Conservation (phyloP, 2,797 vertebrate genomes). For the Paedocypris micromegethes region DNA sequence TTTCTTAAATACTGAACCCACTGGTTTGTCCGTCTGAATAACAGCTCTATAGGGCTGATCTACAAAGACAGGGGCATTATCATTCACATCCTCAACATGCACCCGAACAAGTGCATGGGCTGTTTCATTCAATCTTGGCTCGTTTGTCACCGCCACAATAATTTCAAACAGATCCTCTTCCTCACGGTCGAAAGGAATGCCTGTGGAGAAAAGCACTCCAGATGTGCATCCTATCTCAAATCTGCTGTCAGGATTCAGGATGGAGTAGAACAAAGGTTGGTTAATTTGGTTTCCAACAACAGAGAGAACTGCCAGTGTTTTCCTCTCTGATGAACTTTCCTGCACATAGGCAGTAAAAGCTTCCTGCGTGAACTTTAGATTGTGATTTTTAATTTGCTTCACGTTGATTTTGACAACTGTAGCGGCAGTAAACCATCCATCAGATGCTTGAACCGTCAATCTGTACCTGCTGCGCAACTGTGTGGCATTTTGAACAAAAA, state of each 20-base stretch:
- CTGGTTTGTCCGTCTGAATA: constrained; percentile 68
- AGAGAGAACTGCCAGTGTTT: constrained; percentile 69
- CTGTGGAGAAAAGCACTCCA: constrained; percentile 77
- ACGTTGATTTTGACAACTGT: constrained; percentile 73
- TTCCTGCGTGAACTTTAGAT: constrained; percentile 71
- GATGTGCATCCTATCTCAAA: constrained; percentile 79
- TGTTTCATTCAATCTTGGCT: constrained; percentile 61
- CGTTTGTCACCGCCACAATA: constrained; percentile 72
- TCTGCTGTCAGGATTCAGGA: constrained; percentile 75
- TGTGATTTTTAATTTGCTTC: constrained; percentile 72
- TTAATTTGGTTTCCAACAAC: constrained; percentile 73
- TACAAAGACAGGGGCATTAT: constrained; percentile 75
- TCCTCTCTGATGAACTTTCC: constrained; percentile 72
- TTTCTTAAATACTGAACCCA: constrained; percentile 64
- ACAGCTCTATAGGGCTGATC: constrained; percentile 76
- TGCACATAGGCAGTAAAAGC: constrained; percentile 68
- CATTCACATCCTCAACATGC: constrained; percentile 74
- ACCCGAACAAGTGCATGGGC: constrained; percentile 75
- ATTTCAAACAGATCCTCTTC: constrained; percentile 72
- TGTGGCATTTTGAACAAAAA: constrained; percentile 74
- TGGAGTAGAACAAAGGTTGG: constrained; percentile 75
- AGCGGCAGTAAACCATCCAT: constrained; percentile 70
- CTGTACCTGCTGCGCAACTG: constrained; percentile 76
- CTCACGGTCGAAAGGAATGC: constrained; percentile 77
- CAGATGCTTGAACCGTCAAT: constrained; percentile 72